Conservation (phyloP, 1,140 invertebrate genomes). For the Ostrea edulis region DNA sequence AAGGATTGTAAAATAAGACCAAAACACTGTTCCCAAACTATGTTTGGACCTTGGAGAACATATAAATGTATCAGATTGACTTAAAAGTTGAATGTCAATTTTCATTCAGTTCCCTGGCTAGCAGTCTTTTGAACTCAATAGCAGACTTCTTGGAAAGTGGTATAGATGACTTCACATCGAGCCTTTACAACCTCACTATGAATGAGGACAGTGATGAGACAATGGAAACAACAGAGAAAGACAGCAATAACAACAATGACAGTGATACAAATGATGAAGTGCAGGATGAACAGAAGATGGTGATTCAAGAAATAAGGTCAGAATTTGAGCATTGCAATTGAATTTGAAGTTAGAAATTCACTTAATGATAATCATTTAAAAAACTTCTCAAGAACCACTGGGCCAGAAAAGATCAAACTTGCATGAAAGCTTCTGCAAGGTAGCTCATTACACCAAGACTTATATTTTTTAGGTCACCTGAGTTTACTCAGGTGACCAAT, state of each 20-base stretch:
- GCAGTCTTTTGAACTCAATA: conserved; percentile 81
- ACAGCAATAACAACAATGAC: conserved; percentile 40
- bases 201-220: conserved; percentile 60
- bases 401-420: no score
- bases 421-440: no score
- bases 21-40: no score
- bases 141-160: conserved; percentile 80
- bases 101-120: conserved; percentile 77
- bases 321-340: conserved; percentile 16
- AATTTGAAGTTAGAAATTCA: not conserved
- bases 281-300: conserved; percentile 50
- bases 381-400: no score
- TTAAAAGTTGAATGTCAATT: not conserved
- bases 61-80: no score
- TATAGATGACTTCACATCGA: conserved; percentile 80
- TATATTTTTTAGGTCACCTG: no score
- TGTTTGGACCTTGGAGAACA: no score
- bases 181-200: conserved; percentile 72
- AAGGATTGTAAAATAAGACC: no score
- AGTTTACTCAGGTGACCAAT: no score
- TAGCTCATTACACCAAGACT: no score
- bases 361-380: no score
- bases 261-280: conserved; percentile 51
- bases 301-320: conserved; percentile 47
- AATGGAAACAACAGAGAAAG: conserved; percentile 56